Evolutionary conservation across 2,113 vertebrate genomes (phyloP).

Genomic region (Hippocampus comes): DNA sequence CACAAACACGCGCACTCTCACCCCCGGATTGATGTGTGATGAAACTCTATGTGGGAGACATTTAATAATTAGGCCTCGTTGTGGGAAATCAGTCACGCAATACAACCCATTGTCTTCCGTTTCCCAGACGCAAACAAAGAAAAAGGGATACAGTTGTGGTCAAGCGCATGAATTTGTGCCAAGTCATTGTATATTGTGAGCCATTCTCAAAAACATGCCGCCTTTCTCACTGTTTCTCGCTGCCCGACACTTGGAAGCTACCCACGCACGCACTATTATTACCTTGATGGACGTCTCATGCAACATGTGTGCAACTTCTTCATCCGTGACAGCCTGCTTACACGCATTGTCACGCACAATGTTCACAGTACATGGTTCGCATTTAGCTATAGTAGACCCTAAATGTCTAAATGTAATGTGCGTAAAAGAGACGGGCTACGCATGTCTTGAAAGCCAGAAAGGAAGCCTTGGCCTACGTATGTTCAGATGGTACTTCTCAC

Average conservation of each 20-base stretch:
- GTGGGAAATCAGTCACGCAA: slow-evolving; percentile 26
- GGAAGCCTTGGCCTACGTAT: too few relatives aligned
- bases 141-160: slow-evolving; percentile 21
- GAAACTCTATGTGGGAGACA: slow-evolving; percentile 45
- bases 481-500: too few relatives aligned
- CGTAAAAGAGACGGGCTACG: too few relatives aligned
- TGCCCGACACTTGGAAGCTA: too few relatives aligned
- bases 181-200: neutral
- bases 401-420: too few relatives aligned
- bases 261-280: neutral
- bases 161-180: neutral
- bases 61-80: slow-evolving; percentile 38
- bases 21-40: slow-evolving; percentile 34
- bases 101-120: slow-evolving; percentile 23
- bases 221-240: neutral
- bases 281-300: neutral
- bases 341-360: slow-evolving; percentile 14
- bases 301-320: slow-evolving; percentile 11
- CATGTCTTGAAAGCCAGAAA: too few relatives aligned
- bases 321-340: slow-evolving; percentile 22
- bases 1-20: slow-evolving; percentile 15
- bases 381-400: too few relatives aligned
- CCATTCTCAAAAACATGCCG: neutral
- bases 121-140: slow-evolving; percentile 35
- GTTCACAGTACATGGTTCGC: neutral